phyloP scores from a whole-genome alignment of 2,888 invertebrate genomes.

The Oscheius sp. region DNA sequence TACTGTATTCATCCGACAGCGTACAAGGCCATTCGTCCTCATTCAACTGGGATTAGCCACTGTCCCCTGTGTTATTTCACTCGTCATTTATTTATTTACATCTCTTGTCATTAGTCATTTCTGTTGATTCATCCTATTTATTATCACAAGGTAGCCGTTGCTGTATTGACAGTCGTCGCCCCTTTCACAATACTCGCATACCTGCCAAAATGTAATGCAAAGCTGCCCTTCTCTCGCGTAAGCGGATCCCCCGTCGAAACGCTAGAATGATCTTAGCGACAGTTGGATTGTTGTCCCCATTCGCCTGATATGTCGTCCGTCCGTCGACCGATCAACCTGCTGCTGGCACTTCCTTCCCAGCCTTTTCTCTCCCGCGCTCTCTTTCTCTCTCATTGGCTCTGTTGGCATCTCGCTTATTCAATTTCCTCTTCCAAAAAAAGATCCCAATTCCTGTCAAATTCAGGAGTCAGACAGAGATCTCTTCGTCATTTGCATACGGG shows the following conservation, averaged over 20 bases:
- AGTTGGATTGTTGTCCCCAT: constrained; percentile 26
- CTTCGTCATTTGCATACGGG: not conserved
- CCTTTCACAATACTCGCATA: not conserved
- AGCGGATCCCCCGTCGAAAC: constrained; percentile 23
- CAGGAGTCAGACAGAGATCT: not conserved
- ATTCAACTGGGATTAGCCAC: not conserved
- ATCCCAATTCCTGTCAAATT: not conserved
- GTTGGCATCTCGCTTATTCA: no score
- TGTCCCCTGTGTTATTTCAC: not conserved
- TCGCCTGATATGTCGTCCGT: constrained; percentile 1
- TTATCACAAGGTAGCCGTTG: not conserved
- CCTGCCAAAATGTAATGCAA: constrained; percentile 7
- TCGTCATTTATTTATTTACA: not conserved
- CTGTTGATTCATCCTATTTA: not conserved
- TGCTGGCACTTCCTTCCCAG: not conserved
- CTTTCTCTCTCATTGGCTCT: no score
- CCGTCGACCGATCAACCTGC: not conserved
- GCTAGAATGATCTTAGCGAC: constrained; percentile 27
- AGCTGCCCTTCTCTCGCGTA: constrained; percentile 21
- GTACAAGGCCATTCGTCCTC: not conserved
- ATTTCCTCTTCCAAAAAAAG: not conserved
- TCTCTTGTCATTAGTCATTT: not conserved
- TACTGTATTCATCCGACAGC: not conserved
- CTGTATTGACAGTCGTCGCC: not conserved
- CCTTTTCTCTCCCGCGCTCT: no score